These are phyloP conservation scores for Isaurus tuberculatus DNA, from an alignment of 92 coral and sea anemone species.

Conservation along the genomic window DNA sequence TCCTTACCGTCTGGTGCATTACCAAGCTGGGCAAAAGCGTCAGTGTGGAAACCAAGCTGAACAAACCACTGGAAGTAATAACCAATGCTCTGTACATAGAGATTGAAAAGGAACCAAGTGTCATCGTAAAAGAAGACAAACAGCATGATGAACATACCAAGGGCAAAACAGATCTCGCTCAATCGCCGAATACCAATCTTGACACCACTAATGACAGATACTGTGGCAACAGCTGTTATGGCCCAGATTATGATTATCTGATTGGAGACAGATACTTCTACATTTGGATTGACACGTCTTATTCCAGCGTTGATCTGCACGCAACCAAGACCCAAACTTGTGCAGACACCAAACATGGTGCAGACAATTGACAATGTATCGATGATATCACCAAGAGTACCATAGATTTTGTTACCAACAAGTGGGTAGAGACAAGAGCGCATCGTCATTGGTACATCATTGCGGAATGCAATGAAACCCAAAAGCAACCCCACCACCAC, in stretches of 20 bases:
- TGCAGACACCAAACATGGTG: slow-evolving; percentile 62
- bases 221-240: slow-evolving; percentile 53
- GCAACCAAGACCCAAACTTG: slow-evolving; percentile 57
- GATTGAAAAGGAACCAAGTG: slow-evolving; percentile 56
- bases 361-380: slow-evolving; percentile 51
- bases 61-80: slow-evolving; percentile 60
- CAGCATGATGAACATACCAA: slow-evolving; percentile 61
- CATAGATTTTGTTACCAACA: slow-evolving; percentile 54
- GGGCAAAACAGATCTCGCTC: slow-evolving; percentile 55
- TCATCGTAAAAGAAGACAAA: slow-evolving; percentile 56
- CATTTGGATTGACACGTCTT: slow-evolving; percentile 40
- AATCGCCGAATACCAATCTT: slow-evolving; percentile 54
- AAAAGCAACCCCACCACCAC: slow-evolving; percentile 79
- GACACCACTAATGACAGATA: slow-evolving; percentile 55
- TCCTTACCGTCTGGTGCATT: slow-evolving; percentile 64
- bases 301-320: slow-evolving; percentile 54
- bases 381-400: slow-evolving; percentile 57
- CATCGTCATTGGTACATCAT: slow-evolving; percentile 92
- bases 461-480: slow-evolving; percentile 81
- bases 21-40: slow-evolving; percentile 66
- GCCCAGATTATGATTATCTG: slow-evolving; percentile 60
- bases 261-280: slow-evolving; percentile 37
- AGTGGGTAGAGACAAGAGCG: slow-evolving; percentile 69
- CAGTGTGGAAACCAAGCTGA: slow-evolving; percentile 62
- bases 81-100: slow-evolving; percentile 59